These are phyloP conservation scores for Cylloceria caligata DNA, from an alignment of 2,888 invertebrate genomes.

Conservation along the genomic window DNA sequence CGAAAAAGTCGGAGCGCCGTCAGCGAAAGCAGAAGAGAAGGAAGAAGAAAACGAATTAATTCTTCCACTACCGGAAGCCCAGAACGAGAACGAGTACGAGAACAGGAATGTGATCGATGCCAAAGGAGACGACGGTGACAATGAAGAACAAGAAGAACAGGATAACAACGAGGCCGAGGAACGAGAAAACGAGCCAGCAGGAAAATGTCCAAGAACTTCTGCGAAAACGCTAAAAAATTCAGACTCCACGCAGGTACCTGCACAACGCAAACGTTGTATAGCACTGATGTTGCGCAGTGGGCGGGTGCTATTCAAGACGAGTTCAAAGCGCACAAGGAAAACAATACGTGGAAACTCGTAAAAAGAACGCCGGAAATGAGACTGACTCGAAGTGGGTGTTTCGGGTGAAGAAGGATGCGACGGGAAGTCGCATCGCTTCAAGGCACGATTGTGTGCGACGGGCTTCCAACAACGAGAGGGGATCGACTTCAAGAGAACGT, in stretches of 20 bases:
- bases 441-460: constrained; percentile 65
- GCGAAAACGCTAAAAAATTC: background rate
- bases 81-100: background rate
- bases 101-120: background rate
- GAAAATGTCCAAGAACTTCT: background rate
- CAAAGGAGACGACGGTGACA: no score
- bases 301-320: no score
- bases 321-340: no score
- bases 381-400: constrained; percentile 66
- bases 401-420: no score
- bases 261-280: constrained; percentile 11
- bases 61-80: background rate
- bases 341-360: no score
- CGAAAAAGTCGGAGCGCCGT: background rate
- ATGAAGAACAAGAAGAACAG: no score
- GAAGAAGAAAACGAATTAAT: background rate
- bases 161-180: background rate
- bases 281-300: no score
- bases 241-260: constrained; percentile 2
- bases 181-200: constrained; percentile 15
- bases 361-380: constrained; percentile 11
- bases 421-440: no score
- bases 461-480: constrained; percentile 64
- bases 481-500: no score
- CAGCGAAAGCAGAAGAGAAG: background rate